Conservation (phyloP, 2,797 vertebrate genomes). For the Sebastes glaucus region DNA sequence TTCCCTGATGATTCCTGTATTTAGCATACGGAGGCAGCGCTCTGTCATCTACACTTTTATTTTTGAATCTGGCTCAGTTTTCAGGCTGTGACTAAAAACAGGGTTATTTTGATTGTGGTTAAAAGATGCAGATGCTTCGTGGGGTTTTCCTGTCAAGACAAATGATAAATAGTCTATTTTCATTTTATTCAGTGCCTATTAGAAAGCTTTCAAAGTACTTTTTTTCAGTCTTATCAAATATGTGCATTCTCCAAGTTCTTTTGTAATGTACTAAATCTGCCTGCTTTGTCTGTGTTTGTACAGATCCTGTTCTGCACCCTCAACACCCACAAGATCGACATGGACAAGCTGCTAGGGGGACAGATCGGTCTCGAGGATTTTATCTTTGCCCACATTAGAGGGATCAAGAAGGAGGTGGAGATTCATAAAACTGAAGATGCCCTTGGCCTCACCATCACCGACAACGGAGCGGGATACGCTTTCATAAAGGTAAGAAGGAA, state of each 20-base stretch:
- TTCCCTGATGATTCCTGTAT: slow-evolving; percentile 26
- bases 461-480: slow-evolving; percentile 92
- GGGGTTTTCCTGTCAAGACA: neutral
- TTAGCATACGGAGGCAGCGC: slow-evolving; percentile 28
- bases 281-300: slow-evolving; percentile 1
- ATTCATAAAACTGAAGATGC: slow-evolving; percentile 90
- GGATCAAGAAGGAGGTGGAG: slow-evolving; percentile 92
- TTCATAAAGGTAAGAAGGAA: slow-evolving; percentile 92
- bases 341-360: slow-evolving; percentile 93
- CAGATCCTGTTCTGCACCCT: slow-evolving; percentile 98
- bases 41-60: slow-evolving; percentile 25
- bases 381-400: slow-evolving; percentile 96
- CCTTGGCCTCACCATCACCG: slow-evolving; percentile 95
- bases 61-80: slow-evolving; percentile 39
- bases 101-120: neutral
- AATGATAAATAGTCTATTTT: neutral
- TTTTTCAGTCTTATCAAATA: neutral
- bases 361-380: slow-evolving; percentile 98
- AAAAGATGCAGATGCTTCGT: neutral
- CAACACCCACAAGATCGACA: slow-evolving; percentile 96
- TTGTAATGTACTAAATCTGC: neutral
- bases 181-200: neutral
- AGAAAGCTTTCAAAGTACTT: neutral
- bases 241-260: neutral
- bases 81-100: slow-evolving; percentile 24